Base-by-base conservation (phyloP, 2,888 invertebrate genomes). In the Stramonita haemastoma region DNA sequence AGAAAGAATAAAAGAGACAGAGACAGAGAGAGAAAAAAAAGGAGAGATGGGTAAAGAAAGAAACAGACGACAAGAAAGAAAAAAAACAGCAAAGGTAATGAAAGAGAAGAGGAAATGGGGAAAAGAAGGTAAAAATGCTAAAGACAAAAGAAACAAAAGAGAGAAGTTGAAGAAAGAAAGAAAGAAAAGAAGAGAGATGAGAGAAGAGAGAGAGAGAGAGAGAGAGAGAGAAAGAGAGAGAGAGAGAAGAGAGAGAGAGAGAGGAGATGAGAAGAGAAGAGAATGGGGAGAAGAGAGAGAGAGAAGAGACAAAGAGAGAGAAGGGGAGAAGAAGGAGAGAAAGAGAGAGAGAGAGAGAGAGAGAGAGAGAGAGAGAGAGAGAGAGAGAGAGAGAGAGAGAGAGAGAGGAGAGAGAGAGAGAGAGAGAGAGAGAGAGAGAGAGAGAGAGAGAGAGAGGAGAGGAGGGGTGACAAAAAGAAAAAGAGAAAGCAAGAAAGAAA, bases 351-450 rank as follows among this genome's bases (percentile, higher is more conserved):
- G 17, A 70, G 70, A 6, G 26, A 70, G 70, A 6, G 19, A 70
- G n/a, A 70, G 0, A 70, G 26, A 70, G 26, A 70, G 26, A 70
- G 26, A 26, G 70, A 70, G 19, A 70, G 70, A 70, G 0, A 70
- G n/a, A 70, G 13, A 70, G 19, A 70, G 70, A 70, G 70, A 70
- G 19, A 70, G 70, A 70, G 19, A 70, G 70, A 70, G 70, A 70
- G n/a, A 26, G 70, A 22, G 70, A 60, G 60, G 60, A 60, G 60
- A 84, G 46, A 36, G 36, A 36, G 85, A 32, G 85, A 84, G 36
- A 84, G 36, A 84, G 85, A 36, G 85, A 36, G 36, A 84, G 85
- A 84, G 85, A 36, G 36, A 84, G 85, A 26, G 36, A 26, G 85
- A 15, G 13, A 36, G 15, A 11, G 19, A 84, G 34, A 15, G 11